Conservation (phyloP, 2,113 vertebrate genomes). For the Anguilla japonica region DNA sequence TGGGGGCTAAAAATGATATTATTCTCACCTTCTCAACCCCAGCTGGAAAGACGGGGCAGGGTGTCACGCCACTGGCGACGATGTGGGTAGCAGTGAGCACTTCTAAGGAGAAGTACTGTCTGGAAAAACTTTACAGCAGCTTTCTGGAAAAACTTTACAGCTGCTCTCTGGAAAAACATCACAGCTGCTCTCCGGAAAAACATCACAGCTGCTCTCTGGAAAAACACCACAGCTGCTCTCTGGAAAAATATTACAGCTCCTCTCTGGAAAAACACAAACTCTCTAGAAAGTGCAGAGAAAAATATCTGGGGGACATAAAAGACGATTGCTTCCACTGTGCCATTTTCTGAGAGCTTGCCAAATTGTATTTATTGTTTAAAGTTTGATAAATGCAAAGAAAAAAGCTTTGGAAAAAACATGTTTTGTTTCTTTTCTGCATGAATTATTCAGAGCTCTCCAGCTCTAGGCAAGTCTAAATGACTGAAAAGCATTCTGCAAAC, state of each 20-base stretch:
- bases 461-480: conserved; percentile 1
- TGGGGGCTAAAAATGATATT: conserved; percentile 40
- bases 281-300: neutral
- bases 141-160: neutral
- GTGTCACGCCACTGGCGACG: conserved; percentile 22
- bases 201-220: too few species aligned
- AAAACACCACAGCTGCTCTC: neutral
- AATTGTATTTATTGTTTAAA: neutral
- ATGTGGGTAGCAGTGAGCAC: conserved; percentile 26
- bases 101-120: conserved; percentile 26
- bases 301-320: neutral
- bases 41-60: conserved; percentile 25
- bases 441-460: conserved; percentile 3
- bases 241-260: neutral
- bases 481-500: neutral
- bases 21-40: conserved; percentile 31
- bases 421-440: neutral
- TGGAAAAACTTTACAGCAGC: too few species aligned
- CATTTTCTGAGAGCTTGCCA: neutral
- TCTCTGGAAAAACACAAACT: conserved; percentile 9
- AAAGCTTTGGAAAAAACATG: neutral
- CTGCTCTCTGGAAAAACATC: conserved; percentile 20
- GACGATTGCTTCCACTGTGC: neutral
- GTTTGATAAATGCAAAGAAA: neutral
- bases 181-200: neutral